Evolutionary conservation across 2,797 vertebrate genomes (phyloP).

Genomic region (Lindbergichthys nudifrons): DNA sequence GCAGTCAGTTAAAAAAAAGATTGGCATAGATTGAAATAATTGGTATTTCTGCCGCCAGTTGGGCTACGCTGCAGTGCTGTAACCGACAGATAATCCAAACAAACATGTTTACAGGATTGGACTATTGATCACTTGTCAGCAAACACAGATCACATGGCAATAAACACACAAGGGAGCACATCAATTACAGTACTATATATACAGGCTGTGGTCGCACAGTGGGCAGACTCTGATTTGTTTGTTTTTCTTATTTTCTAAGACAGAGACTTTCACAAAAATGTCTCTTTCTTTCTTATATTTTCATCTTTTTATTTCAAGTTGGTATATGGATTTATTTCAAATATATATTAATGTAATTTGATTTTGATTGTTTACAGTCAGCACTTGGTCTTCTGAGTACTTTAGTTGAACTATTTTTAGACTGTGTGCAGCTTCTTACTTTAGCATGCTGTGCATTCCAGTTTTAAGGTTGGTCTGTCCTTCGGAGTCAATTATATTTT

Average conservation of each 20-base stretch:
- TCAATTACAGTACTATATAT: background rate
- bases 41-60: too few relatives aligned
- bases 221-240: background rate
- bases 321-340: background rate
- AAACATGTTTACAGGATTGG: constrained; percentile 6
- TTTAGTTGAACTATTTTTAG: background rate
- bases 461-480: background rate
- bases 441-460: background rate
- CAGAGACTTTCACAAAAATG: background rate
- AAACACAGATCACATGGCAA: constrained; percentile 1
- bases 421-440: background rate
- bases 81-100: background rate
- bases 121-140: constrained; percentile 17
- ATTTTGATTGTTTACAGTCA: background rate
- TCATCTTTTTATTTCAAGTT: background rate
- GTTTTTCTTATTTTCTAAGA: background rate
- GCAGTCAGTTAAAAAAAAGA: background rate
- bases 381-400: background rate
- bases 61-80: background rate
- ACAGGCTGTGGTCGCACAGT: background rate
- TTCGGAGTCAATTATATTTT: constrained; percentile 1
- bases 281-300: background rate
- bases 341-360: too few relatives aligned
- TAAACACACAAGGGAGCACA: background rate
- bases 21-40: background rate